Evolutionary conservation across 2,888 invertebrate genomes (phyloP).

Genomic region (Drosophila pullipes): DNA sequence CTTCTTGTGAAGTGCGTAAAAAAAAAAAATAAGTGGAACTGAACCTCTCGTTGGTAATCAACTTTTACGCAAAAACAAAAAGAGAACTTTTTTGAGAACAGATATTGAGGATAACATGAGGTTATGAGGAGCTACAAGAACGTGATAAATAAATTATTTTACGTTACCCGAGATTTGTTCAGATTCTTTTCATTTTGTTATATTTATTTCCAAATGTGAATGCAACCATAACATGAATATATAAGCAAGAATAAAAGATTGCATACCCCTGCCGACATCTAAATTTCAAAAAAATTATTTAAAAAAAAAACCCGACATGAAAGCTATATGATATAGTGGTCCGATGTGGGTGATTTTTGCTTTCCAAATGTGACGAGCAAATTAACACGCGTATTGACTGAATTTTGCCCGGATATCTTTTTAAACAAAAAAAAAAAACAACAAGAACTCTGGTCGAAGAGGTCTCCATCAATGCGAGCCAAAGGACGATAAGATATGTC

Average conservation of each 20-base stretch:
- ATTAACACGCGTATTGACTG: background rate
- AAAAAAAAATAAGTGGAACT: no score
- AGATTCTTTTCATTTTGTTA: background rate
- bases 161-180: background rate
- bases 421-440: no score
- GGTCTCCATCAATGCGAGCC: background rate
- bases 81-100: background rate
- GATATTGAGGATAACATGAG: background rate
- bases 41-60: background rate
- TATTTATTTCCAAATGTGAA: background rate
- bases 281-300: background rate
- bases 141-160: background rate
- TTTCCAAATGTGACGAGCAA: background rate
- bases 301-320: background rate
- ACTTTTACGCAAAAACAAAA: no score
- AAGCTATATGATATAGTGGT: background rate
- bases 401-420: background rate
- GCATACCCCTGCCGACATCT: background rate
- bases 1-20: no score
- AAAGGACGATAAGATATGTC: background rate
- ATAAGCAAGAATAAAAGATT: background rate
- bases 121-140: background rate
- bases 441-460: background rate
- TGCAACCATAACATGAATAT: background rate
- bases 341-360: background rate